phyloP scores from a whole-genome alignment of 2,888 invertebrate genomes.

The Dasypolia templi region DNA sequence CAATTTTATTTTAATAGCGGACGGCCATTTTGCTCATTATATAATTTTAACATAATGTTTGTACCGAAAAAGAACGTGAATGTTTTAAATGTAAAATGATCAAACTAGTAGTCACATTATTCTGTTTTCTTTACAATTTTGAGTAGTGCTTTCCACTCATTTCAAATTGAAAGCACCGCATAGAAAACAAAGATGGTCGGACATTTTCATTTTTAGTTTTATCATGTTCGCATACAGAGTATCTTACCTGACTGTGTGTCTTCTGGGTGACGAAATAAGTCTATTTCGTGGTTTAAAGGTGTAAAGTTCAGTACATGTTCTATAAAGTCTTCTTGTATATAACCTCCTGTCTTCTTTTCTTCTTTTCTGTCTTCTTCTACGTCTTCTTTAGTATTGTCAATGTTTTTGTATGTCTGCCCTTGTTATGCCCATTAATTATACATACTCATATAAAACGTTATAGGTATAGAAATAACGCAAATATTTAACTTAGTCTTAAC shows the following conservation, averaged over 20 bases:
- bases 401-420: constrained; percentile 80
- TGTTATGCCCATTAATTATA: constrained; percentile 86
- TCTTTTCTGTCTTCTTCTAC: constrained; percentile 57
- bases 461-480: constrained; percentile 89
- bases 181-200: constrained; percentile 22
- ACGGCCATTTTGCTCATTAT: constrained; percentile 60
- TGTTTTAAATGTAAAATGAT: constrained; percentile 3
- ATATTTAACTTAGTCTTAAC: constrained; percentile 89
- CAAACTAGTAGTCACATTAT: neutral
- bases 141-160: neutral
- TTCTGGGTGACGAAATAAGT: constrained; percentile 44
- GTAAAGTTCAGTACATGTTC: constrained; percentile 62
- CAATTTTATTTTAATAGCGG: constrained; percentile 74
- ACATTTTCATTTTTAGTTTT: constrained; percentile 7
- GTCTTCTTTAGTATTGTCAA: constrained; percentile 79
- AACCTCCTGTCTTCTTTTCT: constrained; percentile 62
- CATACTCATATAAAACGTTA: constrained; percentile 88
- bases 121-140: neutral
- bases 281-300: constrained; percentile 48
- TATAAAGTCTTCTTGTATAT: constrained; percentile 63
- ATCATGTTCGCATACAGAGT: neutral
- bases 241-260: constrained; percentile 64
- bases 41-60: constrained; percentile 33
- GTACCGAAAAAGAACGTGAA: constrained; percentile 2
- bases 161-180: constrained; percentile 7